A percentile compares a stretch with the other conserved stretches of the same genome.
phyloP scores from a whole-genome alignment of 2,113 vertebrate species.

The Siniperca knerii region DNA sequence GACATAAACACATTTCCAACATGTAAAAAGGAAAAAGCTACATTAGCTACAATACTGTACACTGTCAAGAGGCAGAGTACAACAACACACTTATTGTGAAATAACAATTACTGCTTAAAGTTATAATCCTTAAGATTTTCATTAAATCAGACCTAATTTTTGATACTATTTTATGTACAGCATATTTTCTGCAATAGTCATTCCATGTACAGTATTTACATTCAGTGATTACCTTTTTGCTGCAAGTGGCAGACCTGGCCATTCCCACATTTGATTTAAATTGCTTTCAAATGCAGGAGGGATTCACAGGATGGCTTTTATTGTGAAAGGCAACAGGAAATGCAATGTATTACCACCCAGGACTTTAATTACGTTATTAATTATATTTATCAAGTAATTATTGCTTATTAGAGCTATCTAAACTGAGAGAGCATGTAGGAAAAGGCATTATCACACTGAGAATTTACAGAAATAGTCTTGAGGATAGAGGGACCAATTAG shows the following conservation, averaged over 20 bases:
- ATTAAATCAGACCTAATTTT: background rate
- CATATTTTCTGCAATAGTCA: background rate
- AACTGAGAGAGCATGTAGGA: background rate
- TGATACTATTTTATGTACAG: too few species aligned
- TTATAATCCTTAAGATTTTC: background rate
- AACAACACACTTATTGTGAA: background rate
- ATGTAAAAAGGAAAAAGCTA: slow-evolving; percentile 19
- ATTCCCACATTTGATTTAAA: background rate
- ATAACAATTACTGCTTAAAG: background rate
- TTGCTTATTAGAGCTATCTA: slow-evolving; percentile 5
- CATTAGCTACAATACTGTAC: slow-evolving; percentile 1
- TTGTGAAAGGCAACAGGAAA: background rate
- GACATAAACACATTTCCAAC: slow-evolving; percentile 28
- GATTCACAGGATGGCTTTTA: background rate
- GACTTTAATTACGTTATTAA: background rate
- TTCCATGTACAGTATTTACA: background rate
- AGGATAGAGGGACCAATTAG: slow-evolving; percentile 12
- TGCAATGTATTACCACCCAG: background rate
- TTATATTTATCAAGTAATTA: background rate
- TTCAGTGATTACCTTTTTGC: background rate
- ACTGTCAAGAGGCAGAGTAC: background rate
- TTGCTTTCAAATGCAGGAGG: too few species aligned
- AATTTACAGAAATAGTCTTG: slow-evolving; percentile 4
- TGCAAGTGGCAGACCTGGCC: background rate
- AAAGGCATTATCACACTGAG: background rate